A percentile compares a stretch with the other conserved stretches of the same genome.
These are phyloP conservation scores for Ormyrus labotus DNA, from an alignment of 2,888 invertebrate genomes.

Conservation along the genomic window DNA sequence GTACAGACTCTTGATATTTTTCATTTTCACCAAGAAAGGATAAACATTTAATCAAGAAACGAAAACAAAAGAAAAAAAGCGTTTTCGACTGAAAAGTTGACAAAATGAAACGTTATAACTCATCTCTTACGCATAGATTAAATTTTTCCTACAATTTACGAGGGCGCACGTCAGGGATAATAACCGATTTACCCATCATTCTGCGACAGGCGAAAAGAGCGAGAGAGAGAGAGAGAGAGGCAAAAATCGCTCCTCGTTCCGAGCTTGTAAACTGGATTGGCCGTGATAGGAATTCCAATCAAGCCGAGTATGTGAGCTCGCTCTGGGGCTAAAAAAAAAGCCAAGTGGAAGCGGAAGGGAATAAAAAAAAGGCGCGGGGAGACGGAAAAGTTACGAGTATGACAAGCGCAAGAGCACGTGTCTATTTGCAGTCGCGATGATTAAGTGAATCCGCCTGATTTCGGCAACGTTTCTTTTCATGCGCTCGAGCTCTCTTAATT, in stretches of 20 bases:
- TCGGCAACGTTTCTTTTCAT: slow-evolving; percentile 22
- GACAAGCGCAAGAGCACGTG: slow-evolving; percentile 14
- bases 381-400: slow-evolving; percentile 38
- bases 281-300: slow-evolving; percentile 48
- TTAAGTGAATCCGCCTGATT: slow-evolving; percentile 49
- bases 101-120: neutral
- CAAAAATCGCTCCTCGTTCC: slow-evolving; percentile 26
- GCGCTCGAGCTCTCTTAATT: slow-evolving; percentile 25
- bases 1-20: no score
- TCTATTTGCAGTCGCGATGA: slow-evolving; percentile 47
- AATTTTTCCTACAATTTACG: slow-evolving; percentile 27
- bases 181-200: slow-evolving; percentile 42
- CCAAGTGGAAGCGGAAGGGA: neutral
- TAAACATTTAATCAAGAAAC: no score
- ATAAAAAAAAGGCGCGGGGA: slow-evolving; percentile 5
- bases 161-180: slow-evolving; percentile 7
- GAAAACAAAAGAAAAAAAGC: no score
- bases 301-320: slow-evolving; percentile 37
- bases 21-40: no score
- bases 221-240: neutral
- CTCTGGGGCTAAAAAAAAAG: neutral
- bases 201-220: neutral
- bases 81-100: no score
- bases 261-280: slow-evolving; percentile 49
- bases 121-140: slow-evolving; percentile 7